Percentiles rank a stretch among this genome's conserved stretches.
phyloP scores from a whole-genome alignment of 2,888 invertebrate genomes.

The Cheilosia urbana region DNA sequence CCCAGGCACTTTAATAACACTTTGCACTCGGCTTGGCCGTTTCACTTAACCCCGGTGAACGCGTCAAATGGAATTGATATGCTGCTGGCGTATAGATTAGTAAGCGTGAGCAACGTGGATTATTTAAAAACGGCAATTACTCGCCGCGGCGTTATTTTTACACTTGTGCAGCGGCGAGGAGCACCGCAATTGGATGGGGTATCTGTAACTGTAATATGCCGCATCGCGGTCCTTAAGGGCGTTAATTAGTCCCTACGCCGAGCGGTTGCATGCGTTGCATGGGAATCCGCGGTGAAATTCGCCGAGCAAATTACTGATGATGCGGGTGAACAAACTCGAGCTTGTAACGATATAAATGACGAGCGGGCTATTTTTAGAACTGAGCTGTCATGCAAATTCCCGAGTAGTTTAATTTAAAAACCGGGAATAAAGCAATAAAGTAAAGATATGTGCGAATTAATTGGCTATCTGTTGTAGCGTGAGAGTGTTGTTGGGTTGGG shows the following conservation, averaged over 20 bases:
- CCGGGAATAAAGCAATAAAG: constrained; percentile 52
- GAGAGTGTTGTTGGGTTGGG: constrained; percentile 27
- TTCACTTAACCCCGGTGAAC: constrained; percentile 78
- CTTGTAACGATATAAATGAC: constrained; percentile 60
- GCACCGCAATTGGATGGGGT: constrained; percentile 52
- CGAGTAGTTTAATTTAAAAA: constrained; percentile 47
- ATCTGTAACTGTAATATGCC: constrained; percentile 24
- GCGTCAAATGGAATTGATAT: constrained; percentile 75
- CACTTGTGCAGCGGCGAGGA: constrained; percentile 14
- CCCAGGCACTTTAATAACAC: constrained; percentile 79
- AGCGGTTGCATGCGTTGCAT: constrained; percentile 17
- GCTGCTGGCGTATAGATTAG: constrained; percentile 73
- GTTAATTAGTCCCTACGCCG: constrained; percentile 69
- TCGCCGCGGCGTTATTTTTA: constrained; percentile 40
- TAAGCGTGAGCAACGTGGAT: constrained; percentile 67
- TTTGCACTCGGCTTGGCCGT: constrained; percentile 77
- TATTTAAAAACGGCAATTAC: constrained; percentile 25
- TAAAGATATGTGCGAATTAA: constrained; percentile 66
- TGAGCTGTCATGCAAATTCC: constrained; percentile 73
- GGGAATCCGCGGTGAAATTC: constrained; percentile 69
- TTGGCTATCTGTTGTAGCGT: constrained; percentile 74
- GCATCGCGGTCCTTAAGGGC: constrained; percentile 55
- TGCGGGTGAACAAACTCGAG: constrained; percentile 70
- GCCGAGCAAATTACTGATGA: constrained; percentile 38
- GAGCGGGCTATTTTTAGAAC: constrained; percentile 64